Conservation (phyloP, 2,113 vertebrate genomes). For the Trichomycterus rosablanca region DNA sequence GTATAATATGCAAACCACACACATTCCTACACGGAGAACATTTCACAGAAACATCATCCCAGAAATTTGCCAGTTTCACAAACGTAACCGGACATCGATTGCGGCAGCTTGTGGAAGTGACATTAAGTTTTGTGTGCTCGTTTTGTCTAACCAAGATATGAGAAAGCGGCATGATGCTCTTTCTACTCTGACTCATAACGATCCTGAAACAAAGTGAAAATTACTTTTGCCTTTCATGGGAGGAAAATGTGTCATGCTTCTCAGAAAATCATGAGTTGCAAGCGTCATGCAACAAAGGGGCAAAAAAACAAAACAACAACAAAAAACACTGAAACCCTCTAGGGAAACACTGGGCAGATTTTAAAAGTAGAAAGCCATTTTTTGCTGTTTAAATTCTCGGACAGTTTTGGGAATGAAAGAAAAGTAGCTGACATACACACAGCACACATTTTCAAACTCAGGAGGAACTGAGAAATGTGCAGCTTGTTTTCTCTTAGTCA, state of each 20-base stretch:
- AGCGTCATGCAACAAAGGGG: constrained; percentile 34
- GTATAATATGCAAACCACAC: background rate
- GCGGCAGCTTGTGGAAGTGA: constrained; percentile 10
- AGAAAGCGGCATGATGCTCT: constrained; percentile 27
- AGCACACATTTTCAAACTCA: background rate
- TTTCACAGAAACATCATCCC: background rate
- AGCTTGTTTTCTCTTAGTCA: too few relatives aligned
- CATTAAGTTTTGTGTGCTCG: constrained; percentile 10
- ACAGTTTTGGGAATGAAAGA: background rate
- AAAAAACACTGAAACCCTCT: constrained; percentile 26
- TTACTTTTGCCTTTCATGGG: constrained; percentile 35
- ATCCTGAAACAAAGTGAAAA: constrained; percentile 43
- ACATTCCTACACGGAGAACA: background rate
- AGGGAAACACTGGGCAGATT: constrained; percentile 7
- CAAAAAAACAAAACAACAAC: constrained; percentile 15
- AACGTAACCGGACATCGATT: background rate
- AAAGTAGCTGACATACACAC: constrained; percentile 5
- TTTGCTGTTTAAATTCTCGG: too few relatives aligned
- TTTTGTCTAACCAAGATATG: constrained; percentile 37
- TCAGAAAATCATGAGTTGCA: constrained; percentile 43
- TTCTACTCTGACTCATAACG: constrained; percentile 41
- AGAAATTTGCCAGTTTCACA: background rate
- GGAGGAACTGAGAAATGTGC: background rate
- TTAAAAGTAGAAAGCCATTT: background rate
- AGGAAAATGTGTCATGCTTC: constrained; percentile 49